Conservation (phyloP, 1,140 invertebrate genomes). For the Goniozus legneri region DNA sequence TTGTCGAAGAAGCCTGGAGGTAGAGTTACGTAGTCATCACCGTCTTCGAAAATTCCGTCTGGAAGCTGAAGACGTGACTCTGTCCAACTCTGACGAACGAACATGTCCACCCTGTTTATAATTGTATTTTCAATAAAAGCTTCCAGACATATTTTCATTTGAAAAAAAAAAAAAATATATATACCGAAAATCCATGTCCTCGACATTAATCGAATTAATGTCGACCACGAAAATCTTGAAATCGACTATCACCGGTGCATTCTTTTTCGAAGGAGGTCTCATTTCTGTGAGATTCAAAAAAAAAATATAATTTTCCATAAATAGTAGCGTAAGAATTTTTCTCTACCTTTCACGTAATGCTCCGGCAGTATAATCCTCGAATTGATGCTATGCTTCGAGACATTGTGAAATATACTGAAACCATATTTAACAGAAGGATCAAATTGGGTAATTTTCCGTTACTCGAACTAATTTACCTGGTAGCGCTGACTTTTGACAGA, state of each 20-base stretch:
- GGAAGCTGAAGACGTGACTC: constrained; percentile 71
- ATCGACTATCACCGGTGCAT: constrained; percentile 66
- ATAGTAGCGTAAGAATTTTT: constrained; percentile 6
- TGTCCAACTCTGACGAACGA: constrained; percentile 76
- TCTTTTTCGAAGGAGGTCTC: constrained; percentile 65
- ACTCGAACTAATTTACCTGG: constrained; percentile 21
- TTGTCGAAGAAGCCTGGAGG: constrained; percentile 77
- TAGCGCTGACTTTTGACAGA: constrained; percentile 14
- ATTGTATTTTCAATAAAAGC: constrained; percentile 4
- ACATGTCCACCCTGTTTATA: constrained; percentile 73
- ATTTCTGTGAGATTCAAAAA: constrained; percentile 56
- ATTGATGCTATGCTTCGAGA: constrained; percentile 63
- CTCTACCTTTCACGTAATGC: constrained; percentile 70
- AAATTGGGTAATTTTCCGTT: background rate
- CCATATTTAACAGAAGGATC: background rate
- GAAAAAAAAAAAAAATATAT: background rate
- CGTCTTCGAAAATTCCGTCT: constrained; percentile 71
- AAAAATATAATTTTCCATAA: background rate
- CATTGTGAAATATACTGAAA: background rate
- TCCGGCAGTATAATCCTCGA: constrained; percentile 65
- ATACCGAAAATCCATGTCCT: constrained; percentile 82
- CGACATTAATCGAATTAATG: constrained; percentile 81
- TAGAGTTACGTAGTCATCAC: constrained; percentile 73
- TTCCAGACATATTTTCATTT: background rate
- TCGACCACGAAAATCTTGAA: constrained; percentile 79